Conservation (phyloP, 2,113 vertebrate genomes). For the Phalacrocorax carbo region DNA sequence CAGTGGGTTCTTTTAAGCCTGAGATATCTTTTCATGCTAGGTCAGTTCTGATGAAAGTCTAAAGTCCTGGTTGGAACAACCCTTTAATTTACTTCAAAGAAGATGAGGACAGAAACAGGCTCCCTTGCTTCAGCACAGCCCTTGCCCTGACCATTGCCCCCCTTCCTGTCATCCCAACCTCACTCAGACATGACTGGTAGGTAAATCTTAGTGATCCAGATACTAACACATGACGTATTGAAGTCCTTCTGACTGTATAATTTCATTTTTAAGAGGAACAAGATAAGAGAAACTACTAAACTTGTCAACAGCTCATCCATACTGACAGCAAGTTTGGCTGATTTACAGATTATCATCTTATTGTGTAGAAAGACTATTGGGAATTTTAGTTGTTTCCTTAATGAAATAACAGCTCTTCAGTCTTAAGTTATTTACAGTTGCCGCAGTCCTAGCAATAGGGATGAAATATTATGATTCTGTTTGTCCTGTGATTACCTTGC, state of each 20-base stretch:
- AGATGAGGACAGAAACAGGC: background rate
- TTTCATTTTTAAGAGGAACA: constrained; percentile 23
- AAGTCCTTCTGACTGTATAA: background rate
- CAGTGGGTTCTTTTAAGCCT: background rate
- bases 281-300: constrained; percentile 48
- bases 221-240: background rate
- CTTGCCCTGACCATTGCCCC: background rate
- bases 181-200: background rate
- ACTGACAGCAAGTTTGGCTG: constrained; percentile 8
- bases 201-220: background rate
- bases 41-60: background rate
- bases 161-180: background rate
- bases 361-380: constrained; percentile 23
- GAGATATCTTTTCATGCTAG: background rate
- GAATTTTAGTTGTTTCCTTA: constrained; percentile 51
- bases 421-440: constrained; percentile 27
- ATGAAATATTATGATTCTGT: background rate
- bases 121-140: background rate
- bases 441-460: background rate
- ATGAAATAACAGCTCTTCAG: constrained; percentile 44
- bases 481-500: background rate
- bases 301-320: background rate
- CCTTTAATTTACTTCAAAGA: background rate
- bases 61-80: background rate
- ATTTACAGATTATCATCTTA: constrained; percentile 43